Evolutionary conservation across 1,140 invertebrate species (phyloP).

Genomic region (Helicorthomorpha holstii): DNA sequence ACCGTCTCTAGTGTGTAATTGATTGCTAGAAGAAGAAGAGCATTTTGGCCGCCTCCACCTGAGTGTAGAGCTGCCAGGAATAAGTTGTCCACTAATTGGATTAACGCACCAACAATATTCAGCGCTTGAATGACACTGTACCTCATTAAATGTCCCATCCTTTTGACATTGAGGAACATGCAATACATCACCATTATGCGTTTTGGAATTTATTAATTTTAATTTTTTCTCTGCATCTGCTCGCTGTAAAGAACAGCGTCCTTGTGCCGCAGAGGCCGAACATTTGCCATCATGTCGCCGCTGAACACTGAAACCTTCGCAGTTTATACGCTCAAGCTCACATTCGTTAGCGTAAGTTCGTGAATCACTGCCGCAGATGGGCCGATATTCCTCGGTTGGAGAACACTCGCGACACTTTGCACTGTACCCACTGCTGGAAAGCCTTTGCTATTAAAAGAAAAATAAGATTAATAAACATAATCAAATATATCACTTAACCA

Average conservation of each 20-base stretch:
- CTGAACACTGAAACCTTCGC: background rate
- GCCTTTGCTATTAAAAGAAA: too few species aligned
- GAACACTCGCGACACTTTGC: too few species aligned
- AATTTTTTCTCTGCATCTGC: background rate
- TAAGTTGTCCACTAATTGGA: slow-evolving; percentile 53
- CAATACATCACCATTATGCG: background rate
- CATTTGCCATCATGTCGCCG: background rate
- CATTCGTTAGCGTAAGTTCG: background rate
- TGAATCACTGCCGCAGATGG: background rate
- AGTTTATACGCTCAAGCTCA: background rate
- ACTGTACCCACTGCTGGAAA: too few species aligned
- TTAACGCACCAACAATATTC: slow-evolving; percentile 74
- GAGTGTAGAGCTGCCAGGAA: too few species aligned
- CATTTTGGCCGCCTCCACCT: too few species aligned
- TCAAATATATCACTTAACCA: too few species aligned
- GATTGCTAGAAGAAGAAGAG: too few species aligned
- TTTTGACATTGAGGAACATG: slow-evolving; percentile 44
- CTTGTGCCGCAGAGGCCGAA: background rate
- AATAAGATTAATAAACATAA: too few species aligned
- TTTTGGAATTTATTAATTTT: background rate
- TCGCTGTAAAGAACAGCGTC: too few species aligned
- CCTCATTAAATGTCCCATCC: slow-evolving; percentile 61
- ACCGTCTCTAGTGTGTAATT: too few species aligned
- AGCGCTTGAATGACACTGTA: slow-evolving; percentile 60
- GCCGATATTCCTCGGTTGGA: too few species aligned